These are phyloP conservation scores for Mormyrus proboscirostris DNA, from an alignment of 2,797 vertebrate genomes.

Conservation along the genomic window DNA sequence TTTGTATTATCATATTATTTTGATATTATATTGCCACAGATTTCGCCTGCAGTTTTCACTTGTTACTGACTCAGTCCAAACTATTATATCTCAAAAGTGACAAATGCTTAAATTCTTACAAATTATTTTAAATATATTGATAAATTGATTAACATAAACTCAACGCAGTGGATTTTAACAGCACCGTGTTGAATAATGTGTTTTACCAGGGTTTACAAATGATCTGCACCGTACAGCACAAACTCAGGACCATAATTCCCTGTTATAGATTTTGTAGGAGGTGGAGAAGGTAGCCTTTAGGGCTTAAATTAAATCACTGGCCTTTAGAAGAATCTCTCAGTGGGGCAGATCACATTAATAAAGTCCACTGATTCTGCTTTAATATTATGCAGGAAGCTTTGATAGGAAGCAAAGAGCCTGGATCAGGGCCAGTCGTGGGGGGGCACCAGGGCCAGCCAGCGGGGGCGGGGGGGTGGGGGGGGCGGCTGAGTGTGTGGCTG, in stretches of 20 bases:
- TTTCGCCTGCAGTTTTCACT: neutral
- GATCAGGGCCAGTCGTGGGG: slow-evolving; percentile 43
- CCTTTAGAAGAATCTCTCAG: slow-evolving; percentile 71
- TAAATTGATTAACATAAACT: neutral
- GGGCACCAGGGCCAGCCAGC: too few relatives aligned
- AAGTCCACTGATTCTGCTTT: slow-evolving; percentile 66
- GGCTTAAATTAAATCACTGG: slow-evolving; percentile 70
- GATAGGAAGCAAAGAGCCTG: slow-evolving; percentile 70
- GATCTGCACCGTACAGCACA: slow-evolving; percentile 49
- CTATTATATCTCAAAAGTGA: neutral
- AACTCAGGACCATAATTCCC: slow-evolving; percentile 52
- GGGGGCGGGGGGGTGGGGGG: too few relatives aligned
- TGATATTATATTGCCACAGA: neutral
- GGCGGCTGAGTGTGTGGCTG: slow-evolving; percentile 19
- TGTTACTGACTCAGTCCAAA: neutral
- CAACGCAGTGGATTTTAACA: neutral
- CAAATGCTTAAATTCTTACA: neutral
- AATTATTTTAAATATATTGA: neutral
- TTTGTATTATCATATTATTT: neutral
- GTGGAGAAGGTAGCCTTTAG: slow-evolving; percentile 60
- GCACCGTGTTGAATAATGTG: neutral
- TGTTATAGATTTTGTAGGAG: slow-evolving; percentile 50
- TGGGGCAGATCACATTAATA: slow-evolving; percentile 64
- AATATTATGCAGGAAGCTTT: slow-evolving; percentile 72
- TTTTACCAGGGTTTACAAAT: slow-evolving; percentile 47